A percentile compares a stretch with the other conserved stretches of the same genome.
Conservation (phyloP, 64 coral and sea anemone species). For the Exaiptasia diaphana region DNA sequence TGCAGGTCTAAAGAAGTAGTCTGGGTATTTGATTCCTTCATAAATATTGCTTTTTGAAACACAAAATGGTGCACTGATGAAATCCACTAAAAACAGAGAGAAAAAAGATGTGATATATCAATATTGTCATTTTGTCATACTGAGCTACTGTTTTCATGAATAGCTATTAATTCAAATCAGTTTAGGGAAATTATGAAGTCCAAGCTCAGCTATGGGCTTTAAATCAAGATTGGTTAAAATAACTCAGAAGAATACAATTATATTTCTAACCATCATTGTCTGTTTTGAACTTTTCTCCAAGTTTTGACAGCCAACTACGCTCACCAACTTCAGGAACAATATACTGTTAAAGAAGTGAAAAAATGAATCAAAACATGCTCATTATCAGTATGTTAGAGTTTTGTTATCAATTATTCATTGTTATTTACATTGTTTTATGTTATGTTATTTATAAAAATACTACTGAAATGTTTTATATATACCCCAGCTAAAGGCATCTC, state of each 20-base stretch:
- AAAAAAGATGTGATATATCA: not conserved
- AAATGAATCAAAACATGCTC: not conserved
- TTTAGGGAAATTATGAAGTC: no score
- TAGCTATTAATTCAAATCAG: no score
- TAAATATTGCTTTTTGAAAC: constrained; percentile 84
- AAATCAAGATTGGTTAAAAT: no score
- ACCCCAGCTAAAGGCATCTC: constrained; percentile 95
- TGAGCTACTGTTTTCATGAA: no score
- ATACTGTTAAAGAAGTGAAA: constrained; percentile 55
- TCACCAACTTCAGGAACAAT: constrained; percentile 65
- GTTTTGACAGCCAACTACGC: constrained; percentile 23
- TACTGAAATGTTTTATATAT: no score
- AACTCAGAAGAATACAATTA: not conserved
- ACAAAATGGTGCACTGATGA: constrained; percentile 98
- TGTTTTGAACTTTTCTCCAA: constrained; percentile 79
- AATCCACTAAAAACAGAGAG: constrained; percentile 76
- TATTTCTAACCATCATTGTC: constrained; percentile 74
- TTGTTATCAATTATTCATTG: no score
- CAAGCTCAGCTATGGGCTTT: no score
- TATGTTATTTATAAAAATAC: no score
- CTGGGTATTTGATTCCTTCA: constrained; percentile 86
- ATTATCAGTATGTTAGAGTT: no score
- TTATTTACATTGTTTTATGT: no score
- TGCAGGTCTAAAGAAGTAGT: constrained; percentile 91
- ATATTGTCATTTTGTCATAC: no score